These are phyloP conservation scores for Sarcophaga subvicina DNA, from an alignment of 2,888 invertebrate genomes.

Conservation along the genomic window DNA sequence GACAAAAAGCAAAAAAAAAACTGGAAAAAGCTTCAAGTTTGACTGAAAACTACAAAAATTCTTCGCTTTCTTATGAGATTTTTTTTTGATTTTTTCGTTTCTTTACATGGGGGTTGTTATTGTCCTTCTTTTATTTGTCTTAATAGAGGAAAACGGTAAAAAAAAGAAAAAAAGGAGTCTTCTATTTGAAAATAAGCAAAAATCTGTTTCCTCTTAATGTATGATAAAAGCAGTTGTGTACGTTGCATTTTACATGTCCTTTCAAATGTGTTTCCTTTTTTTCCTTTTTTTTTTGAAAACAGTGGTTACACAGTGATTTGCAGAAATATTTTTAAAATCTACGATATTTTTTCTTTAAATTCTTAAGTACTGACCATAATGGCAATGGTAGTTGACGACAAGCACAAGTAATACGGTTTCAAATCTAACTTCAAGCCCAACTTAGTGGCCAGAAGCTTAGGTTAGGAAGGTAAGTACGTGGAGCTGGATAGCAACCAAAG, in stretches of 20 bases:
- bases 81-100: background rate
- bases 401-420: no score
- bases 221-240: constrained; percentile 15
- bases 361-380: no score
- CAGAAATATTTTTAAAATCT: no score
- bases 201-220: constrained; percentile 10
- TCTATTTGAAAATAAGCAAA: background rate
- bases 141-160: background rate
- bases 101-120: constrained; percentile 30
- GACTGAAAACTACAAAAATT: constrained; percentile 16
- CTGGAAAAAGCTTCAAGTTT: background rate
- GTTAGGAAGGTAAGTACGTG: no score
- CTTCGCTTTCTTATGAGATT: constrained; percentile 24
- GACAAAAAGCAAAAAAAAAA: background rate
- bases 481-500: no score
- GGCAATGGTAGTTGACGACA: no score
- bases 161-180: background rate
- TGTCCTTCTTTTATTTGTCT: constrained; percentile 41
- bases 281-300: background rate
- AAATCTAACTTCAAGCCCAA: no score
- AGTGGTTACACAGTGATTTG: background rate
- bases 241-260: background rate
- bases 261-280: background rate
- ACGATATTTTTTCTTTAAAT: no score
- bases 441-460: no score